Evolutionary conservation across 2,113 vertebrate species (phyloP), one percentile per base, ranked within the genome.

Genomic region (Colaptes auratus): DNA sequence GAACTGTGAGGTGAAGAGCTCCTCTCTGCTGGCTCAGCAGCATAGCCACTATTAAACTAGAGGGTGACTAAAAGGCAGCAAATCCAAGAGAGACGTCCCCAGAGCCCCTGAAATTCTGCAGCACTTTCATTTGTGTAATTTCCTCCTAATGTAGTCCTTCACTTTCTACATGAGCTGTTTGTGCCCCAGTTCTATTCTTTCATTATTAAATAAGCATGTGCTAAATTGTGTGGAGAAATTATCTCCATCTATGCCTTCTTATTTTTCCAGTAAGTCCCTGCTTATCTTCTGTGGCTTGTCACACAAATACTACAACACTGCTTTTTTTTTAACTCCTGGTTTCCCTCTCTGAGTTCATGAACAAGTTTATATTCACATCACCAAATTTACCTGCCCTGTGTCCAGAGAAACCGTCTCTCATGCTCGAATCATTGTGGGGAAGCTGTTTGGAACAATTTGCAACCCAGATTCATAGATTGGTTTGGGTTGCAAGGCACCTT

Each of bases 1-100:
- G 65, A 50, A 31, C n/a, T 25, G 52, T 25, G 10, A 10, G n/a
- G 25, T 0, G 1, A 87, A 50, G 4, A 84, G 4, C 28, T 4
- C 4, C 4, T 4, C 35, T 39, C 28, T 77, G 20, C 35, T 70
- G 14, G 6, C 25, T 69, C 36, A 20, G 69, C 28, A 56, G 36
- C 33, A 42, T 6, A 13, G 50, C 31, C 1, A 0, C 35, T 90
- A 6, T 46, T 70, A 46, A 89, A 63, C 19, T 0, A 86, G 30
- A 10, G 39, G 35, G 18, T 42, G 39, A 61, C 31, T 25, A 82
- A 90, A 67, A 87, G 33, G 33, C 79, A 92, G 39, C 25, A 86
- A 74, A 83, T 52, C 31, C 60, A 71, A 36, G 35, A 69, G 36
- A 6, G 12, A 30, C 36, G 12, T 71, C 36, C 52, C 52, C 52